Evolutionary conservation across 1,140 invertebrate species (phyloP).

Genomic region (Samia ricini): DNA sequence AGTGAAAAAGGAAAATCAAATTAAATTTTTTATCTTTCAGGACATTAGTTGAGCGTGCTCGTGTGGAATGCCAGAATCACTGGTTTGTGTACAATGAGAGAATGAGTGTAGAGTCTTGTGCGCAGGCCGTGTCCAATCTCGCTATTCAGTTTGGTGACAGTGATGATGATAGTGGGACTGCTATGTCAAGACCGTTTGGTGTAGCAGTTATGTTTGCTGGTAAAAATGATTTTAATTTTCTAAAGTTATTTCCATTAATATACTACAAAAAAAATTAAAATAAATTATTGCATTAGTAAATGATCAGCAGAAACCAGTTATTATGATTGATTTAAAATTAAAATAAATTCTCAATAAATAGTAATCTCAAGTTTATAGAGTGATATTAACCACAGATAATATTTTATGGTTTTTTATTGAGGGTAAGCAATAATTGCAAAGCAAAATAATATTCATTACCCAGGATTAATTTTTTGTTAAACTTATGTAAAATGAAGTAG

Average conservation of each 20-base stretch:
- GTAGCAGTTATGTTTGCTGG: constrained; percentile 96
- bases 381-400: no score
- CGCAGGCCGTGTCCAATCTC: constrained; percentile 98
- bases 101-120: constrained; percentile 98
- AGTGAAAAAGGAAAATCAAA: background rate
- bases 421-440: no score
- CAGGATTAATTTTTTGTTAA: no score
- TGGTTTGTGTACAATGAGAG: constrained; percentile 98
- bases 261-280: no score
- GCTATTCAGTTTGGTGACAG: constrained; percentile 99
- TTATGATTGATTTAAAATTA: no score
- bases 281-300: no score
- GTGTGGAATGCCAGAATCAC: constrained; percentile 97
- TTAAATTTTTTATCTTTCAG: constrained; percentile 62
- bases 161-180: constrained; percentile 94
- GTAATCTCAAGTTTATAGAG: no score
- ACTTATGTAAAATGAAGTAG: no score
- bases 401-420: no score
- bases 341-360: no score
- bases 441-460: no score
- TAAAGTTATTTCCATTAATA: background rate
- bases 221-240: constrained; percentile 21
- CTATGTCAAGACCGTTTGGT: constrained; percentile 99
- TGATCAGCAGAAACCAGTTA: no score
- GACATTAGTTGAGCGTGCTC: constrained; percentile 95